Percentiles rank a stretch among this genome's conserved stretches.
These are phyloP conservation scores for Apostichopus californicus DNA, from an alignment of 35 echinoderm and acorn worm species.

Conservation along the genomic window DNA sequence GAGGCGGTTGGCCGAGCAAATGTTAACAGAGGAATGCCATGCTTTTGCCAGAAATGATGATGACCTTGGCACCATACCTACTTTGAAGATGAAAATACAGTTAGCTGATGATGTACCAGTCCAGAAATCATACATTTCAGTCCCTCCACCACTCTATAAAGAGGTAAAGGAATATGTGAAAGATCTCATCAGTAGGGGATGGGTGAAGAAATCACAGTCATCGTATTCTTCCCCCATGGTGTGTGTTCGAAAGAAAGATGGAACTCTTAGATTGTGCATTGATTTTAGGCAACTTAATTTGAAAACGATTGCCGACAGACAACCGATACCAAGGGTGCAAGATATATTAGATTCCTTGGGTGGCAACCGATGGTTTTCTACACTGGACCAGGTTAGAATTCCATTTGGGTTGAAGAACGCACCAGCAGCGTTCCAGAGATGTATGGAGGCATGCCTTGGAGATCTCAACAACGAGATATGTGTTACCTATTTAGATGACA, in stretches of 20 bases:
- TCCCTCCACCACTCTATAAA: constrained; percentile 60
- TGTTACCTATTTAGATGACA: constrained; percentile 32
- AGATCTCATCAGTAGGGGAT: constrained; percentile 56
- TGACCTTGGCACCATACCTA: constrained; percentile 39
- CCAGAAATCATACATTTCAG: constrained; percentile 51
- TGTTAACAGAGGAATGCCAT: constrained; percentile 49
- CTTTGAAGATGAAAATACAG: constrained; percentile 43
- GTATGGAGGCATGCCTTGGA: constrained; percentile 20
- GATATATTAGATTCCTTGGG: constrained; percentile 51
- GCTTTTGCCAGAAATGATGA: constrained; percentile 39
- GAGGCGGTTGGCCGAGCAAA: constrained; percentile 23
- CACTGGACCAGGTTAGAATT: too few species aligned
- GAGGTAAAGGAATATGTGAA: background rate
- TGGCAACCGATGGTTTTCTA: constrained; percentile 54
- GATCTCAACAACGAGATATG: constrained; percentile 36
- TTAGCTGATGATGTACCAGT: constrained; percentile 58
- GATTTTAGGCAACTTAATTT: constrained; percentile 64
- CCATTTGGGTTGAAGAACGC: too few species aligned
- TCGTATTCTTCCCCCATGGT: constrained; percentile 64
- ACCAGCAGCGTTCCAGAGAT: background rate
- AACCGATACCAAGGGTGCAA: constrained; percentile 68
- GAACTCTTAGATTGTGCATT: constrained; percentile 50
- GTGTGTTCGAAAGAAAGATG: constrained; percentile 73
- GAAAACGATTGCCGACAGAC: constrained; percentile 64
- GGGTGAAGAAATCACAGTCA: constrained; percentile 67